Evolutionary conservation across 2,888 invertebrate species (phyloP).

Genomic region (Pollenia amentaria): DNA sequence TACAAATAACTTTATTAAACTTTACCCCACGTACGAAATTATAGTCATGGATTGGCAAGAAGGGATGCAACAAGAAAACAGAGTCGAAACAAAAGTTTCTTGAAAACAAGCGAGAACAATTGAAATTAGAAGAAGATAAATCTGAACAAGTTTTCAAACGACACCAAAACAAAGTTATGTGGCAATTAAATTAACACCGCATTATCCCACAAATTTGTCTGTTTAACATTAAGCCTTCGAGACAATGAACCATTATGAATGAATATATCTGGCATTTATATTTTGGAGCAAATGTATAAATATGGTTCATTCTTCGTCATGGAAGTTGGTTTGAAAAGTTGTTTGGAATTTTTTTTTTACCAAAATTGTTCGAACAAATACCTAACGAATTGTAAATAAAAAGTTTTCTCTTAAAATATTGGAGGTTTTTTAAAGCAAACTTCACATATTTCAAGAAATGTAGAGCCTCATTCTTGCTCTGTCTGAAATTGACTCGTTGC

Average conservation of each 20-base stretch:
- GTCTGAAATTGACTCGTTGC: too few relatives aligned
- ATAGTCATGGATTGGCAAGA: conserved; percentile 1
- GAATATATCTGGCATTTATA: neutral
- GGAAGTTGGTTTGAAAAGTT: neutral
- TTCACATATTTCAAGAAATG: too few relatives aligned
- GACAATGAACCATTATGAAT: conserved; percentile 1
- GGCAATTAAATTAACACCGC: conserved; percentile 40
- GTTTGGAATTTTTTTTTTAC: too few relatives aligned
- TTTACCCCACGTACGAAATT: neutral
- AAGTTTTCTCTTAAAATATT: too few relatives aligned
- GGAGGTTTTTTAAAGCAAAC: too few relatives aligned
- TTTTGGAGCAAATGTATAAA: neutral
- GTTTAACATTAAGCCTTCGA: conserved; percentile 31
- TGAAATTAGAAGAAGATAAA: neutral
- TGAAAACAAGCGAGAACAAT: too few relatives aligned
- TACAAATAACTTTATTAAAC: conserved; percentile 28
- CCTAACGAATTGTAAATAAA: too few relatives aligned
- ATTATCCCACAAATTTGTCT: conserved; percentile 38
- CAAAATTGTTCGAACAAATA: too few relatives aligned
- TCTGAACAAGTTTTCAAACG: neutral
- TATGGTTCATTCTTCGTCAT: neutral
- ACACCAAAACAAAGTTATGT: conserved; percentile 31
- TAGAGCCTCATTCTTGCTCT: too few relatives aligned
- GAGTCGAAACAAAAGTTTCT: too few relatives aligned
- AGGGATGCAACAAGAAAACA: neutral